phyloP scores from a whole-genome alignment of 2,113 vertebrate species.

The Vulpes lagopus region DNA sequence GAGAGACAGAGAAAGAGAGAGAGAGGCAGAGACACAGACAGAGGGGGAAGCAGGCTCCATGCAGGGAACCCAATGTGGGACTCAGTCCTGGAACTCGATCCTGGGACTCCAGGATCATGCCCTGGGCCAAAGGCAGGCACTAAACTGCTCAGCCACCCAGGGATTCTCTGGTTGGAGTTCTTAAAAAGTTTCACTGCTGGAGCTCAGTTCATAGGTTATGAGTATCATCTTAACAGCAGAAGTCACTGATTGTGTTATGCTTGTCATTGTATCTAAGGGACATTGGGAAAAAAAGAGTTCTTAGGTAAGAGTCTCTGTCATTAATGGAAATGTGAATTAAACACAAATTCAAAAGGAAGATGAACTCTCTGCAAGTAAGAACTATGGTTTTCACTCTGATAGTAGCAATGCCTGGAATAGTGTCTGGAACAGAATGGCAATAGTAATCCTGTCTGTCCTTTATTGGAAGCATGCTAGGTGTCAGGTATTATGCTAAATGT shows the following conservation, averaged over 20 bases:
- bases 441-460: neutral
- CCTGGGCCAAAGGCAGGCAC: too few relatives aligned
- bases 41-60: too few relatives aligned
- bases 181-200: neutral
- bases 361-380: neutral
- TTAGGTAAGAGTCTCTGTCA: neutral
- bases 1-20: too few relatives aligned
- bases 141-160: too few relatives aligned
- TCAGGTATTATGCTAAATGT: neutral
- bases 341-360: neutral
- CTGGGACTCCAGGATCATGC: too few relatives aligned
- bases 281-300: neutral
- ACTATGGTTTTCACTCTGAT: neutral
- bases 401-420: neutral
- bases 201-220: neutral
- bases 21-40: too few relatives aligned
- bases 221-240: neutral
- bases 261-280: neutral
- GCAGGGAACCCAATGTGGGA: too few relatives aligned
- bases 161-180: neutral
- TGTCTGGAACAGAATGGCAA: neutral
- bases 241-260: neutral
- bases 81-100: too few relatives aligned
- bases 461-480: neutral
- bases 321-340: neutral